phyloP scores from a whole-genome alignment of 2,888 invertebrate species.

The Drosophila nr. medialis region DNA sequence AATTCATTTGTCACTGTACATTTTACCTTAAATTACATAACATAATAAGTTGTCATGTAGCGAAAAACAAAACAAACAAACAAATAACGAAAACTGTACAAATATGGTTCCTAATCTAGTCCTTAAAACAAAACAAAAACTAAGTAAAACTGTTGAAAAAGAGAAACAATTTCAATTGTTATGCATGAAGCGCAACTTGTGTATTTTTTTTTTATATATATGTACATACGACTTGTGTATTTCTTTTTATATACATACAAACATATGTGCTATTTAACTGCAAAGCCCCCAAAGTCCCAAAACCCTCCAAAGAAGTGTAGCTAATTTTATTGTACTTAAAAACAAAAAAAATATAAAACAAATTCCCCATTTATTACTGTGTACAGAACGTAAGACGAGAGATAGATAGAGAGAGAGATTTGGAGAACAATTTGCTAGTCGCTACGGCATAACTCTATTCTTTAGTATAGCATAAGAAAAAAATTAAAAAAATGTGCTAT shows the following conservation, averaged over 20 bases:
- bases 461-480: slow-evolving; percentile 55
- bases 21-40: slow-evolving; percentile 63
- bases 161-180: slow-evolving; percentile 48
- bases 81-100: slow-evolving; percentile 81
- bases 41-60: slow-evolving; percentile 43
- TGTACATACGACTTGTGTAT: slow-evolving; percentile 8
- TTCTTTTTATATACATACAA: slow-evolving; percentile 18
- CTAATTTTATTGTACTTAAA: slow-evolving; percentile 74
- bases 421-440: slow-evolving; percentile 69
- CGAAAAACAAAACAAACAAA: slow-evolving; percentile 42
- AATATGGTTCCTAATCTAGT: slow-evolving; percentile 85
- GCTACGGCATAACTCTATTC: slow-evolving; percentile 68
- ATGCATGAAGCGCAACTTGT: slow-evolving; percentile 56
- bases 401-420: slow-evolving; percentile 16
- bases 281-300: slow-evolving; percentile 34
- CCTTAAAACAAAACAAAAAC: slow-evolving; percentile 60
- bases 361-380: slow-evolving; percentile 33
- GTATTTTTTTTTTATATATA: slow-evolving; percentile 52
- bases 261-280: slow-evolving; percentile 15
- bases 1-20: slow-evolving; percentile 62
- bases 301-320: slow-evolving; percentile 66
- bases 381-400: slow-evolving; percentile 40
- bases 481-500: slow-evolving; percentile 21
- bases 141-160: slow-evolving; percentile 39
- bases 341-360: slow-evolving; percentile 6